Evolutionary conservation across 2,888 invertebrate genomes (phyloP).

Genomic region (Eumacrocentrus americanus): DNA sequence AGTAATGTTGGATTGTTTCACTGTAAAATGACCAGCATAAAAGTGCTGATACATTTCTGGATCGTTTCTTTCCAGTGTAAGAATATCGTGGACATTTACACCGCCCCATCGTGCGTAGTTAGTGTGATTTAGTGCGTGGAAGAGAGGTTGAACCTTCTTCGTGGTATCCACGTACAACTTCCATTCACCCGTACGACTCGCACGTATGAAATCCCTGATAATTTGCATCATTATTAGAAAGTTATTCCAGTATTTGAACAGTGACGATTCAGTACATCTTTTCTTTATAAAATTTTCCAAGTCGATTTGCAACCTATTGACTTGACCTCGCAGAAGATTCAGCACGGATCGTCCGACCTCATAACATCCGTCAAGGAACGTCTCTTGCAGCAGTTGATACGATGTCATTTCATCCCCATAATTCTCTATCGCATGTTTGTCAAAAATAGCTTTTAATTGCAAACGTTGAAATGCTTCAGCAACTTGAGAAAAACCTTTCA

Average conservation of each 20-base stretch:
- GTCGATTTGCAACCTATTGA: not conserved
- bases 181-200: constrained; percentile 21
- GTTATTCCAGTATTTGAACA: constrained; percentile 20
- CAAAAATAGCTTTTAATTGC: constrained; percentile 20
- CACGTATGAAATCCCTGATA: constrained; percentile 9
- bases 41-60: constrained; percentile 20
- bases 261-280: constrained; percentile 8
- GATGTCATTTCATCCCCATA: not conserved
- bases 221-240: constrained; percentile 10
- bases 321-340: not conserved
- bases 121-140: not conserved
- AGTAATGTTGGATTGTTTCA: not conserved
- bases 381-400: not conserved
- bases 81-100: constrained; percentile 19
- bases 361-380: not conserved
- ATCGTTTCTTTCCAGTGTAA: not conserved
- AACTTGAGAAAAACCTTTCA: constrained; percentile 22
- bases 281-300: constrained; percentile 1
- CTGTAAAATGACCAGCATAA: not conserved
- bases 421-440: not conserved
- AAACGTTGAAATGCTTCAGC: constrained; percentile 24
- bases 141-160: constrained; percentile 11
- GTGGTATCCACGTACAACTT: not conserved
- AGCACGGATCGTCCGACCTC: too few species aligned
- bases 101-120: not conserved